A percentile compares a stretch with the other conserved stretches of the same genome.
phyloP scores from a whole-genome alignment of 2,113 vertebrate species.

The Syrmaticus mikado region DNA sequence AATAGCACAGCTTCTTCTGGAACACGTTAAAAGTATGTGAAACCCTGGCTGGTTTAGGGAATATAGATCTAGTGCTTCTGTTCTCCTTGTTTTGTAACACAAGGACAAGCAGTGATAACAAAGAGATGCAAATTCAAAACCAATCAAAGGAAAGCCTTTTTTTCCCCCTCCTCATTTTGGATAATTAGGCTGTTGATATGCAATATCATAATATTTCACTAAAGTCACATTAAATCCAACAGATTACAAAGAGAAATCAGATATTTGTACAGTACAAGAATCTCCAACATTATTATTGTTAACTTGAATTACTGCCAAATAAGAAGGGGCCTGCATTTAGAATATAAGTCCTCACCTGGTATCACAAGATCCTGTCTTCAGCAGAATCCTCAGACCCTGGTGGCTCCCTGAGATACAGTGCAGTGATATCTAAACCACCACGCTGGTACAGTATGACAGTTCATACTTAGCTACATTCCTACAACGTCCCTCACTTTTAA shows the following conservation, averaged over 20 bases:
- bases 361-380: neutral
- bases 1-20: slow-evolving; percentile 21
- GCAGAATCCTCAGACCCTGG: neutral
- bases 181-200: neutral
- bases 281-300: neutral
- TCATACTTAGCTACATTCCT: neutral
- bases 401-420: neutral
- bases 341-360: neutral
- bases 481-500: neutral
- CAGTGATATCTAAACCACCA: neutral
- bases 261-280: neutral
- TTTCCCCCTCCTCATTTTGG: neutral
- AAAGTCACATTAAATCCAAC: neutral
- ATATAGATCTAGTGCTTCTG: neutral
- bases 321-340: neutral
- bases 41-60: neutral
- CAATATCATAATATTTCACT: neutral
- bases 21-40: neutral
- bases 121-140: slow-evolving; percentile 1
- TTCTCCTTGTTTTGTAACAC: slow-evolving; percentile 1
- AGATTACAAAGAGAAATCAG: neutral
- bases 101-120: neutral
- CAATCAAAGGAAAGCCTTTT: neutral
- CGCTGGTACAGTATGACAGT: neutral
- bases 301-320: neutral